These are phyloP conservation scores for Acanthisitta chloris DNA, from an alignment of 2,113 vertebrate species.

Conservation along the genomic window DNA sequence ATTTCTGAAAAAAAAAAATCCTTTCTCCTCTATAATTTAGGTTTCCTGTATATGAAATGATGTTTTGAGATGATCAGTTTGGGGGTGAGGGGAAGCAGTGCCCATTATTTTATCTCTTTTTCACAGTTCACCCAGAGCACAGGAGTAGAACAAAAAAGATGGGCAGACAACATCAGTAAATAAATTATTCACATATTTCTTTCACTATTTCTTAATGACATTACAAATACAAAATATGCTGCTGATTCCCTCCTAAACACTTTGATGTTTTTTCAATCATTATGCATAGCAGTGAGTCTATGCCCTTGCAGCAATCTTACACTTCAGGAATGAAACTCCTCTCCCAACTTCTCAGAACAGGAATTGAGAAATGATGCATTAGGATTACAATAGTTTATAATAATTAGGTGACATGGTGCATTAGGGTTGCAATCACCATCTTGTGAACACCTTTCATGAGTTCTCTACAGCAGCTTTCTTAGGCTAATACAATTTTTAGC, in stretches of 20 bases:
- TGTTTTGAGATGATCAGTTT: background rate
- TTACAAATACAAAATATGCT: background rate
- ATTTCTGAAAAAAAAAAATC: background rate
- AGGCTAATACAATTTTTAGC: background rate
- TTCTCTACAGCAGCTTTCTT: background rate
- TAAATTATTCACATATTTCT: background rate
- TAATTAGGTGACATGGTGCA: background rate
- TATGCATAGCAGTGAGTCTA: background rate
- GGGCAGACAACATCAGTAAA: background rate
- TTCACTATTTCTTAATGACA: background rate
- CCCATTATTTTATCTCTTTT: background rate
- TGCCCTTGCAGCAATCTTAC: background rate
- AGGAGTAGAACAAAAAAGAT: background rate
- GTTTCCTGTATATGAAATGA: background rate
- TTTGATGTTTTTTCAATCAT: background rate
- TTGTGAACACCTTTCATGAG: background rate
- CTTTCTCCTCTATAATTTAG: background rate
- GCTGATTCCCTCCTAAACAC: background rate
- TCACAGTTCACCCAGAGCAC: fast-evolving
- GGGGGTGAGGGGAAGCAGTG: background rate
- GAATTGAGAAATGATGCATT: background rate
- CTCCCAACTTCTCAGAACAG: background rate
- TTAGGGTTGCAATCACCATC: background rate
- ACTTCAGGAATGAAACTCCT: background rate
- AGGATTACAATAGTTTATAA: background rate